Conservation (phyloP, 2,113 vertebrate species). For the Pitta sordida region DNA sequence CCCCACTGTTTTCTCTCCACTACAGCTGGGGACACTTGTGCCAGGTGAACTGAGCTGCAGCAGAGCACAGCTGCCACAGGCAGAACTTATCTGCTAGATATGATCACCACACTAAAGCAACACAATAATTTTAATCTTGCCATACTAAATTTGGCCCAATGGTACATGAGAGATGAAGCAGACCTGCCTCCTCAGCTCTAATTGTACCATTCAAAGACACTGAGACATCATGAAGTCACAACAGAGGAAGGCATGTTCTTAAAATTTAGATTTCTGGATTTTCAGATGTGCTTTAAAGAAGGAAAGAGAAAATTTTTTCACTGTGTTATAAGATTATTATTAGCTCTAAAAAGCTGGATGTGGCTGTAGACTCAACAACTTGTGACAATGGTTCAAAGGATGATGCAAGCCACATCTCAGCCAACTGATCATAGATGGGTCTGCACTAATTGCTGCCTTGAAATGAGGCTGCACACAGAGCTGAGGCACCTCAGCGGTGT, state of each 20-base stretch:
- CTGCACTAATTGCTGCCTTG: not conserved
- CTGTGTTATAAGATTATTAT: not conserved
- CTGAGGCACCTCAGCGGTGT: not conserved
- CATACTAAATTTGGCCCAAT: not conserved
- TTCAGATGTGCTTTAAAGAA: not conserved
- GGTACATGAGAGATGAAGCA: not conserved
- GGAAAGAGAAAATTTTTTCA: not conserved
- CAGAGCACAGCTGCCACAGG: not conserved
- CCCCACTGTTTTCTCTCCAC: not conserved
- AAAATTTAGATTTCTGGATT: not conserved
- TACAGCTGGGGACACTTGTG: not conserved
- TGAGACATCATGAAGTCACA: not conserved
- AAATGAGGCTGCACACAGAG: not conserved
- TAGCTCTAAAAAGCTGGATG: not conserved
- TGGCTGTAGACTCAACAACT: not conserved
- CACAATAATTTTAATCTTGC: not conserved
- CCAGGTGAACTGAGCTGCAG: not conserved
- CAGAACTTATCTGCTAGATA: not conserved
- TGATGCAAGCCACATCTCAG: not conserved
- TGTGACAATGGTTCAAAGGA: not conserved
- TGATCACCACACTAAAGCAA: not conserved
- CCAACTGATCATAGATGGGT: not conserved
- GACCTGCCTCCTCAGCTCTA: not conserved
- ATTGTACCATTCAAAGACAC: not conserved
- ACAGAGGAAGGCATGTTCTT: not conserved